Conservation (phyloP, 2,113 vertebrate species). For the Clarias magur region DNA sequence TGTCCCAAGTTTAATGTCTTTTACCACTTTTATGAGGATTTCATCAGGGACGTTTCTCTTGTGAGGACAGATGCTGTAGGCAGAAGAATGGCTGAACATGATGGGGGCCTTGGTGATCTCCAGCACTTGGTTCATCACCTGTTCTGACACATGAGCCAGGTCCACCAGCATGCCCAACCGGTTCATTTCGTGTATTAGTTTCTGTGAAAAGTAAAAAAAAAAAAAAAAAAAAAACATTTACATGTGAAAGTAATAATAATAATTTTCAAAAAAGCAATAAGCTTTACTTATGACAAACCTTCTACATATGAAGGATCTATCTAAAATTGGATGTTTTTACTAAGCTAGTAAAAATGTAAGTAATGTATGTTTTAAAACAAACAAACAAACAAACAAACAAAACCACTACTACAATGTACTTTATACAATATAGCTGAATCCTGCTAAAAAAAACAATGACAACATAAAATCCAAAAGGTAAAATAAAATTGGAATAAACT, state of each 20-base stretch:
- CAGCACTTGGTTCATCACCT: constrained; percentile 80
- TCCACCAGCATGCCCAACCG: constrained; percentile 90
- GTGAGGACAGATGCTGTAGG: constrained; percentile 74
- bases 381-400: neutral
- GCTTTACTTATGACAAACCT: neutral
- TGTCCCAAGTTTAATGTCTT: constrained; percentile 39
- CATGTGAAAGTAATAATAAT: neutral
- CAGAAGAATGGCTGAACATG: constrained; percentile 95
- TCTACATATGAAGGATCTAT: neutral
- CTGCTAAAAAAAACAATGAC: neutral
- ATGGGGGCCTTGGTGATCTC: constrained; percentile 80
- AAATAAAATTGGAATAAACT: neutral
- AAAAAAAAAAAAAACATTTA: neutral
- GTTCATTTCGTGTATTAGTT: constrained; percentile 86
- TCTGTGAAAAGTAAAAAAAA: constrained; percentile 62
- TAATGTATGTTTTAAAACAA: no score
- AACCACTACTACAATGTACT: no score
- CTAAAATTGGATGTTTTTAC: no score
- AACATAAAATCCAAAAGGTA: neutral
- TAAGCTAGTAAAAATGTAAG: no score
- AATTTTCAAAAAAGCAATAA: neutral
- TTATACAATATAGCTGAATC: no score
- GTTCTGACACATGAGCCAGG: constrained; percentile 81
- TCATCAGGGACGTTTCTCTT: constrained; percentile 85
- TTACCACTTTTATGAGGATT: constrained; percentile 81